These are phyloP conservation scores for Eupithecia inturbata DNA, from an alignment of 2,888 invertebrate genomes.

Conservation along the genomic window DNA sequence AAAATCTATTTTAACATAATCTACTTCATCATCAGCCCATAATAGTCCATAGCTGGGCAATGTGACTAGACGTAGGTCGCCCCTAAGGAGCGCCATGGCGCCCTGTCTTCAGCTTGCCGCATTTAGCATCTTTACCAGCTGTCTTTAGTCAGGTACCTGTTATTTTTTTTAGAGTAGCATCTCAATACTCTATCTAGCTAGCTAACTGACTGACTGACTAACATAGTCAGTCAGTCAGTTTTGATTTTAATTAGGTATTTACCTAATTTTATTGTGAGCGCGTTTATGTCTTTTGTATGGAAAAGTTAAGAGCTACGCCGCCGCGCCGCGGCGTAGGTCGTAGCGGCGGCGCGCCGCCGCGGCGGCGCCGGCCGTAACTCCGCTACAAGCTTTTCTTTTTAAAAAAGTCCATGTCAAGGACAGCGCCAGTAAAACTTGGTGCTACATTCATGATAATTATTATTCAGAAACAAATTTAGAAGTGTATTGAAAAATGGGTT, in stretches of 20 bases:
- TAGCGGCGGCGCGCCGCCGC: too few relatives aligned
- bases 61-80: too few relatives aligned
- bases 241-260: neutral
- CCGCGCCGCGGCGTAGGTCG: too few relatives aligned
- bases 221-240: neutral
- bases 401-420: neutral
- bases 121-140: too few relatives aligned
- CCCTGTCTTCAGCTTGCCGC: too few relatives aligned
- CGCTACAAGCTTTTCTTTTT: neutral
- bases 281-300: conserved; percentile 3
- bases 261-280: neutral
- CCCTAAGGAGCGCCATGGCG: too few relatives aligned
- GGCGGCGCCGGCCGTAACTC: too few relatives aligned
- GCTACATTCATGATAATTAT: neutral
- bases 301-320: neutral
- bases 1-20: neutral
- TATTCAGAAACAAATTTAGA: too few relatives aligned
- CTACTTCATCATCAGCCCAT: neutral
- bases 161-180: neutral
- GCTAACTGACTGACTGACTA: neutral
- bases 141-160: too few relatives aligned
- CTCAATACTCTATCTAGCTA: neutral
- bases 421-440: neutral
- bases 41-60: too few relatives aligned
- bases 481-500: neutral